Evolutionary conservation across 2,888 invertebrate genomes (phyloP), one percentile per base, ranked within the genome.

Genomic region (Drosophila conformis): DNA sequence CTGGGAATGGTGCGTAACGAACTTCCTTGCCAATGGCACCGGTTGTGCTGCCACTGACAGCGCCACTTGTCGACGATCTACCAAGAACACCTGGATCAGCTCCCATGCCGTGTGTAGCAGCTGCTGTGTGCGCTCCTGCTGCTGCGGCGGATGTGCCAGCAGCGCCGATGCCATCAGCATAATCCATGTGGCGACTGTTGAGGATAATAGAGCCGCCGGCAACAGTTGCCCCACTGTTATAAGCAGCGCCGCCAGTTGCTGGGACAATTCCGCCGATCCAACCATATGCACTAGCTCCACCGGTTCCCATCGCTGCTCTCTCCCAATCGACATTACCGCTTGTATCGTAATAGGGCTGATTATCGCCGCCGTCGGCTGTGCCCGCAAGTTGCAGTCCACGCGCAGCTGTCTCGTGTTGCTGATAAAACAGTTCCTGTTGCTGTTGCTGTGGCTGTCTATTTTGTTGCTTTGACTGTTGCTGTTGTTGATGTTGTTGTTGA

Each of bases 1-100:
- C 91, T 74, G 94, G 93, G 88, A 94, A 94, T 87, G 94, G 94
- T 83, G 94, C 94, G 91, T 94, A 94, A 86, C 94, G 94, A 68
- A 94, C 94, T 91, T 94, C 94, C 91, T 95, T 94, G 87, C 93
- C 92, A 89, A 92, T 91, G 78, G 92, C 89, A 69, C 93, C 91
- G 91, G 92, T 56, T n/a, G 57, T 94, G 90, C 86, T 82, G 79
- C 80, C 80, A 65, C 83, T 53, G 54, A 46, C 68, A 68, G 36
- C 36, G 62, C 59, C 59, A 70, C 60, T 51, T 61, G 76, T 60
- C 59, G 77, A 35, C 58, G 70, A 4, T 35, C 61, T 51, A n/a
- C 31, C 49, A 60, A 51, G 27, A 46, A 40, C 80, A 69, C 87
- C 83, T 86, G 80, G 7, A 65, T 29, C 75, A 76, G 78, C 81